Evolutionary conservation across 2,113 vertebrate genomes (phyloP).

Genomic region (Benthochromis sp.): DNA sequence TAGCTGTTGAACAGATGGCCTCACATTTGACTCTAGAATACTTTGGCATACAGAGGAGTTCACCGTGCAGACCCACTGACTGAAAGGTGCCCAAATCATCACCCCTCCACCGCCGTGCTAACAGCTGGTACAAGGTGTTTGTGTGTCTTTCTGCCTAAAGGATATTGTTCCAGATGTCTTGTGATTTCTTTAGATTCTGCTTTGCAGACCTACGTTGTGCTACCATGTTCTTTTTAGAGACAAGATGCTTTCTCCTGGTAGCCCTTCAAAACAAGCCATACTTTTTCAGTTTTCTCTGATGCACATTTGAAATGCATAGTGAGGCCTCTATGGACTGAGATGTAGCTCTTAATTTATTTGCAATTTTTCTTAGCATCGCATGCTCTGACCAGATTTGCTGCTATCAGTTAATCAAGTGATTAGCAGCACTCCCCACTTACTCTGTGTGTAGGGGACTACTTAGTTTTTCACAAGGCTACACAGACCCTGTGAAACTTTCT

Average conservation of each 20-base stretch:
- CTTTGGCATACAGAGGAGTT: not conserved
- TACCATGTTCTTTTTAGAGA: not conserved
- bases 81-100: not conserved
- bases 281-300: not conserved
- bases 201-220: not conserved
- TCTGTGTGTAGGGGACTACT: not conserved
- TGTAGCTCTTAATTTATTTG: not conserved
- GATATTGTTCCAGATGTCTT: not conserved
- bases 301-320: not conserved
- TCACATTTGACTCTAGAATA: not conserved
- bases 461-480: not conserved
- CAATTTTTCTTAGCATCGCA: rapidly evolving
- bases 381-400: not conserved
- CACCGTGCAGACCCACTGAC: not conserved
- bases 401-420: not conserved
- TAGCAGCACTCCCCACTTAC: not conserved
- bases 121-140: not conserved
- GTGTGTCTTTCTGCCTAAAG: not conserved
- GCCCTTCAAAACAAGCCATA: not conserved
- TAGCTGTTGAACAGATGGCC: not conserved
- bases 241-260: not conserved
- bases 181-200: not conserved
- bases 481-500: not conserved
- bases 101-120: not conserved
- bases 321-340: not conserved